Evolutionary conservation across 2,888 invertebrate species (phyloP), one percentile per base, ranked within the genome.

Genomic region (Bugulina stolonifera): DNA sequence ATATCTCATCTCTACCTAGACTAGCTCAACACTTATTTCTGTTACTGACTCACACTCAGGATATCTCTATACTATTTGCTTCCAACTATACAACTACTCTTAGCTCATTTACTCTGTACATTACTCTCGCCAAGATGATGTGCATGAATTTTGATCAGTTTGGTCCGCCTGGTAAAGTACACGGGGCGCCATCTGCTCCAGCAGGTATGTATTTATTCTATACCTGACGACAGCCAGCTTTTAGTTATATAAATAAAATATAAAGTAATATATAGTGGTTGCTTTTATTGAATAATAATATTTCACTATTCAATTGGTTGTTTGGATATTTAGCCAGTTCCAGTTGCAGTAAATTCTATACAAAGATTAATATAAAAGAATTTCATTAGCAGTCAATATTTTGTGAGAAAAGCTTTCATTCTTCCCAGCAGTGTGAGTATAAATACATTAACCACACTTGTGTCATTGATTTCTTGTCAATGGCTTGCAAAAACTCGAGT

Each of bases 131-230:
- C 64, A 64, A 32, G 32, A 64, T 64, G 64, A 64, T 64, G 64
- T 64, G 64, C 32, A 64, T 64, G 64, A 64, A 64, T 64, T 64
- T 64, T 64, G 64, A 64, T 64, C 64, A 64, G 64, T 64, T 64
- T 64, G 64, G 64, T 3, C 18, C 64, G 22, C 25, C 64, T 64
- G 64, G 64, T 27, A 64, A 64, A 34, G 64, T 64, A 10, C 64
- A 64, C 27, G 64, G 64, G 22, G 32, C 64, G 32, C 32, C 64
- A 32, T 2, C 64, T 25, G 29, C 5, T 10, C 14, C 25, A 14
- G 64, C 64, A 29, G 64, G 64, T 64, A 64, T 64, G 64, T 64
- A 32, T 27, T n/a, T n/a, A n/a, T n/a, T n/a, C n/a, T n/a, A n/a
- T n/a, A n/a, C n/a, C n/a, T n/a, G n/a, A n/a, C n/a, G n/a, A n/a